Conservation (phyloP, 2,888 invertebrate genomes). For the Pachycephus smyrnensis region DNA sequence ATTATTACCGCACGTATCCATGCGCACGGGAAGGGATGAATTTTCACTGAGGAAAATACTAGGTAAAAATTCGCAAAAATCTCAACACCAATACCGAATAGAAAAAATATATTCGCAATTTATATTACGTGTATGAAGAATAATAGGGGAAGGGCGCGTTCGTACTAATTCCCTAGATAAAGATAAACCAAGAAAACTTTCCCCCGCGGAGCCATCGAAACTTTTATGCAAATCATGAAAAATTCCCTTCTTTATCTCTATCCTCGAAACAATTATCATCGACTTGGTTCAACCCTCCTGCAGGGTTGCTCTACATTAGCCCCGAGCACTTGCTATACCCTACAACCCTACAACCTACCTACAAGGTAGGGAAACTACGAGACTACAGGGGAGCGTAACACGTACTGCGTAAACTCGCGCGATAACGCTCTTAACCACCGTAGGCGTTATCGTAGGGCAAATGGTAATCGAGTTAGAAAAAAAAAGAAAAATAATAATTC, state of each 20-base stretch:
- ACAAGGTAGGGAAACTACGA: too few species aligned
- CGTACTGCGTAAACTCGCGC: too few species aligned
- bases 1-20: neutral
- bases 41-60: neutral
- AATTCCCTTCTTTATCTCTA: neutral
- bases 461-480: too few species aligned
- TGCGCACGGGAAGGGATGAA: neutral
- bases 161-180: neutral
- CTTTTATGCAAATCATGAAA: neutral
- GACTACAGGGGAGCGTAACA: too few species aligned
- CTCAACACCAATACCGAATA: neutral
- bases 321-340: neutral
- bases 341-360: neutral
- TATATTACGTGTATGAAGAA: neutral
- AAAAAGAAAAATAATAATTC: too few species aligned
- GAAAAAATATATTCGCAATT: neutral
- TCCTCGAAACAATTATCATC: neutral
- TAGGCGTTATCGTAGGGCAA: too few species aligned
- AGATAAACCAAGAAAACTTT: neutral
- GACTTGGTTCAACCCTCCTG: neutral
- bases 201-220: neutral
- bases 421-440: too few species aligned
- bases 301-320: neutral
- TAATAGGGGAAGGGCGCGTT: neutral
- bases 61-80: neutral